Evolutionary conservation across 2,113 vertebrate species (phyloP).

Genomic region (Larimichthys polyactis): DNA sequence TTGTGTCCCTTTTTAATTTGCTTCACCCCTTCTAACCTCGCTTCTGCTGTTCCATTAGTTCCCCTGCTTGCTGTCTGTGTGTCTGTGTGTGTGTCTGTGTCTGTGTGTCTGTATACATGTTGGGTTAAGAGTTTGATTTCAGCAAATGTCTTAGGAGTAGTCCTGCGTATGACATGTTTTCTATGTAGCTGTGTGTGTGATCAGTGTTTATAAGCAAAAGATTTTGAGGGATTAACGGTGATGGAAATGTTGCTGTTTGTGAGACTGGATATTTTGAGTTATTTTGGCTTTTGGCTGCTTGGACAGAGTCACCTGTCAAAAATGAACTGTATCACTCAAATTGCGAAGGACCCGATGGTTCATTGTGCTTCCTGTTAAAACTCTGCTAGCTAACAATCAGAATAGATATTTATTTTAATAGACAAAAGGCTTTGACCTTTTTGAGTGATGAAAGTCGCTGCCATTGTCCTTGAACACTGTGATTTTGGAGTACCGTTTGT

Average conservation of each 20-base stretch:
- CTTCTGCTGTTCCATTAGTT: constrained; percentile 67
- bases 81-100: constrained; percentile 14
- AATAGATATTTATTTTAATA: not conserved
- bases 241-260: constrained; percentile 20
- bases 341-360: not conserved
- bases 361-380: constrained; percentile 11
- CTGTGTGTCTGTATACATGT: constrained; percentile 9
- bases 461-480: constrained; percentile 6
- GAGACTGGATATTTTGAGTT: constrained; percentile 28
- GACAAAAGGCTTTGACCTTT: constrained; percentile 9
- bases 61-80: constrained; percentile 74
- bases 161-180: constrained; percentile 30
- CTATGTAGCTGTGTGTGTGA: not conserved
- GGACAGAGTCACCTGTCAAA: constrained; percentile 32
- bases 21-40: constrained; percentile 67
- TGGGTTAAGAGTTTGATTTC: constrained; percentile 38
- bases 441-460: constrained; percentile 3
- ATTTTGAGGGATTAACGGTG: constrained; percentile 23
- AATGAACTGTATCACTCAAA: constrained; percentile 24
- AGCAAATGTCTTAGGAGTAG: constrained; percentile 32
- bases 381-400: not conserved
- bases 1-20: constrained; percentile 65
- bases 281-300: constrained; percentile 38
- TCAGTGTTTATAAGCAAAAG: constrained; percentile 1
- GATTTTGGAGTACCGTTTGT: constrained; percentile 28